A percentile compares a stretch with the other conserved stretches of the same genome.
Evolutionary conservation across 92 coral and sea anemone species (phyloP).

Genomic region (Palythoa grandis): DNA sequence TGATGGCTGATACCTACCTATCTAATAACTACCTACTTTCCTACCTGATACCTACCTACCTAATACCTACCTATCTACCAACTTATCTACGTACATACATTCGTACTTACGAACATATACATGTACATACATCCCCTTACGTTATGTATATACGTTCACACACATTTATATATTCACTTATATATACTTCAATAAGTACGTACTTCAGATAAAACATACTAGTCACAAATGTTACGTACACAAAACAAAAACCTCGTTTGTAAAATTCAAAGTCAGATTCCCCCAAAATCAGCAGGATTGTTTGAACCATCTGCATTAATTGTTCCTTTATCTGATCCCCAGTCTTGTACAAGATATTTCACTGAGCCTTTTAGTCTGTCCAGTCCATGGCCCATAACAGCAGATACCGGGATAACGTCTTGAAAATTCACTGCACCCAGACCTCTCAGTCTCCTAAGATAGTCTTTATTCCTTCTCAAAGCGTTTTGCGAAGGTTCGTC

Average conservation of each 20-base stretch:
- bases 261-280: not conserved
- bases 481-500: conserved; percentile 25
- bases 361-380: conserved; percentile 65
- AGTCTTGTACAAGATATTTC: conserved; percentile 43
- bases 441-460: conserved; percentile 33
- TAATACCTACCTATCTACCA: no score
- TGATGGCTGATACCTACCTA: no score
- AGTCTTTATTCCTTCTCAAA: conserved; percentile 24
- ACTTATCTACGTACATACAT: no score
- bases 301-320: not conserved
- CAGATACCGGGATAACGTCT: conserved; percentile 75
- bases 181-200: no score
- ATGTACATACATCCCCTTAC: no score
- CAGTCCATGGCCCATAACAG: conserved; percentile 67
- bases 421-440: conserved; percentile 48
- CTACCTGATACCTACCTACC: no score
- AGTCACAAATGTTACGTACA: not conserved
- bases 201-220: no score
- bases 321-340: not conserved
- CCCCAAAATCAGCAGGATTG: not conserved
- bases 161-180: no score
- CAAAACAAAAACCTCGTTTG: not conserved
- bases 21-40: no score
- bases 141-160: no score
- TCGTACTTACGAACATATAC: no score